Evolutionary conservation across 1,140 invertebrate species (phyloP).

Genomic region (Panonychus citri): DNA sequence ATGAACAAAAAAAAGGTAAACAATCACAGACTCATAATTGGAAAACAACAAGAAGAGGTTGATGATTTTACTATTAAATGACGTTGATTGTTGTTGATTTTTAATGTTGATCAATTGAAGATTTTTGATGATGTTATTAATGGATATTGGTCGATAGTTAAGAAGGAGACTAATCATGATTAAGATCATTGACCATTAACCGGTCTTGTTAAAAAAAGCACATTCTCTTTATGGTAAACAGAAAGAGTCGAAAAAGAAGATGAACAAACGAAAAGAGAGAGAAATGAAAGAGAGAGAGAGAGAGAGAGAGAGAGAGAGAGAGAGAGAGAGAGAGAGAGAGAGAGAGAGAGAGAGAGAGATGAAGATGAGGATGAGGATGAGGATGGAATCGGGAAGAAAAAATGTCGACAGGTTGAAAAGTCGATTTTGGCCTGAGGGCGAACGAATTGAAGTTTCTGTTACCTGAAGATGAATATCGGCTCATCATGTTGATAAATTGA

Average conservation of each 20-base stretch:
- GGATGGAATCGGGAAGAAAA: not conserved
- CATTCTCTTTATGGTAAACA: not conserved
- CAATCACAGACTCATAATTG: no score
- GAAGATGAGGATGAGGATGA: no score
- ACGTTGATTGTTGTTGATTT: not conserved
- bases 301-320: not conserved
- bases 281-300: not conserved
- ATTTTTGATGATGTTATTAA: not conserved
- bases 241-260: not conserved
- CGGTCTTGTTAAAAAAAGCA: not conserved
- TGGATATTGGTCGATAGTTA: not conserved
- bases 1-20: no score
- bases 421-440: no score
- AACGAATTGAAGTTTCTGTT: no score
- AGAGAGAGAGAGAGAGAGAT: not conserved
- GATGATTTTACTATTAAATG: no score
- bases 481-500: no score
- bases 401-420: no score
- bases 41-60: no score
- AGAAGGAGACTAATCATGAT: not conserved
- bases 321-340: not conserved
- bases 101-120: not conserved
- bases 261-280: no score
- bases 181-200: not conserved
- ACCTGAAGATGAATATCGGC: no score